Evolutionary conservation across 2,797 vertebrate genomes (phyloP).

Genomic region (Luscinia luscinia): DNA sequence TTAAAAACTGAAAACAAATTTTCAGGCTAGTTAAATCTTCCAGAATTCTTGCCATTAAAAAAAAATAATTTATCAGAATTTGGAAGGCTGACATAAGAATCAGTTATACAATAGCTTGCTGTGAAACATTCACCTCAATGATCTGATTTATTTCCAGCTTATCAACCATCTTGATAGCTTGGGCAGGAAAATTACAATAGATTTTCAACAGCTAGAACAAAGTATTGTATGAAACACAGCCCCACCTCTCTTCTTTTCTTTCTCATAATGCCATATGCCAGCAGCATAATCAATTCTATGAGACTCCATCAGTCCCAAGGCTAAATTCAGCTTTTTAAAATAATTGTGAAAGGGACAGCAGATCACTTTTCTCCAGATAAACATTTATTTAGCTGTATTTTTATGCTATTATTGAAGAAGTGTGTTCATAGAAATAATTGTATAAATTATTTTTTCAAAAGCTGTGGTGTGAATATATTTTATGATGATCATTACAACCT

Average conservation of each 20-base stretch:
- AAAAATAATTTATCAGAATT: neutral
- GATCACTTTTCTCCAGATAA: conserved; percentile 2
- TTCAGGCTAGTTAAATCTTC: conserved; percentile 56
- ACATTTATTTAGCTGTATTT: neutral
- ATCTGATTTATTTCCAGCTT: conserved; percentile 31
- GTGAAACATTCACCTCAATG: neutral
- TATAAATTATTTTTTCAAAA: neutral
- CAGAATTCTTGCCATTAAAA: neutral
- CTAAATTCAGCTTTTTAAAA: neutral
- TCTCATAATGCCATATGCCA: neutral
- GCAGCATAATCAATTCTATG: conserved; percentile 9
- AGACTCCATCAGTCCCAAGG: neutral
- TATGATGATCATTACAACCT: neutral
- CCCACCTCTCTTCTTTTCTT: neutral
- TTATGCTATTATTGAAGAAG: neutral
- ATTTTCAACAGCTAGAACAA: conserved; percentile 31
- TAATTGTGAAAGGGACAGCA: neutral
- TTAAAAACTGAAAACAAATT: conserved; percentile 42
- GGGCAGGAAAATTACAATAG: conserved; percentile 12
- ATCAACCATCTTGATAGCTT: conserved; percentile 12
- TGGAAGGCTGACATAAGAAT: conserved; percentile 24
- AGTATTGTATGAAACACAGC: neutral
- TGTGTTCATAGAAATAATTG: neutral
- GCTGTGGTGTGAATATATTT: neutral
- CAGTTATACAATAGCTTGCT: neutral